Evolutionary conservation across 2,113 vertebrate species (phyloP), one percentile per base, ranked within the genome.

Genomic region (Siphamia tubifer): DNA sequence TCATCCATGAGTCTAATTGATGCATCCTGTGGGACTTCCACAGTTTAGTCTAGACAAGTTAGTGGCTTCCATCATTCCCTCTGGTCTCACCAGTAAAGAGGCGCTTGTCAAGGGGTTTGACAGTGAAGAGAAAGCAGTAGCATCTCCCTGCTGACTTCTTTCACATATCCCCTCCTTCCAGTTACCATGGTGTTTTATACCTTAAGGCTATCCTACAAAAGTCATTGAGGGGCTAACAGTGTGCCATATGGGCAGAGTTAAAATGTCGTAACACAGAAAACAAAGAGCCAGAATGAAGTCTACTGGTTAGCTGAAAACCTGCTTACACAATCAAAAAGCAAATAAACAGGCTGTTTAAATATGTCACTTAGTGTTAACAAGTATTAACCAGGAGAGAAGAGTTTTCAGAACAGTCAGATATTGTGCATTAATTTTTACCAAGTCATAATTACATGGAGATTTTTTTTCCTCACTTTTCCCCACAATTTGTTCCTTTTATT

Each of bases 171-270:
- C 79, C 52, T n/a, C 82, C 76, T 84, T 90, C 82, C 86, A 79
- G 88, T 91, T 91, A 76, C 91, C 74, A 91, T 93, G 87, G 77
- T 65, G 72, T n/a, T n/a, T 84, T 81, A 63, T 42, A 68, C 65
- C 85, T 77, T 34, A 28, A 67, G 82, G 79, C 74, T 13, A 74
- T 69, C 68, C 68, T 69, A 87, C 83, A 83, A 21, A 62, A 40
- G 58, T 51, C 56, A 79, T 62, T 69, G 43, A 40, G 68, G 80
- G 78, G 48, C 45, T 60, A 17, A 42, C 19, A 53, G 21, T 49
- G 63, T 35, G 36, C 27, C 47, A 40, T 58, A 66, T 48, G 67
- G 42, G 32, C 48, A 68, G 48, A 63, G 30, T 24, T 55, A 52
- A 52, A 53, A 52, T 52, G 19, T 48, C 57, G 39, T 62, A 39